These are phyloP conservation scores for Drosophila incognita DNA, from an alignment of 2,888 invertebrate species.

Conservation along the genomic window DNA sequence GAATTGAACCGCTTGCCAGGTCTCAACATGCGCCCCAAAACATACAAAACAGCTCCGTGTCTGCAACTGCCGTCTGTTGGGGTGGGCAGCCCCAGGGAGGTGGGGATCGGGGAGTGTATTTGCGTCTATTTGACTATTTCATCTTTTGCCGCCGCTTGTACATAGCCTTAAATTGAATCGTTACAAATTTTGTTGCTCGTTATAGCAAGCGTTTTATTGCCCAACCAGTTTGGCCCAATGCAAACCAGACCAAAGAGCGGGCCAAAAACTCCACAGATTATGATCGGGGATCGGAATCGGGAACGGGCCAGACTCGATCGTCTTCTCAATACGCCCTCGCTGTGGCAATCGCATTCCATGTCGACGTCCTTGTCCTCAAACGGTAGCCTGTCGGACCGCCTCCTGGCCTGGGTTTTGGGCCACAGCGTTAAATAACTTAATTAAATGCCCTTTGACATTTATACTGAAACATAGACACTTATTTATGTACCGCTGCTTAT, in stretches of 20 bases:
- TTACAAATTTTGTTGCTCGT: constrained; percentile 83
- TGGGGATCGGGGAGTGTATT: constrained; percentile 34
- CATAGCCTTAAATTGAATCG: constrained; percentile 82
- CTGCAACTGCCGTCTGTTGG: constrained; percentile 35
- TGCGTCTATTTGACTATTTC: constrained; percentile 77
- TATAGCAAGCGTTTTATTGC: constrained; percentile 82
- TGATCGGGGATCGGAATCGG: constrained; percentile 5
- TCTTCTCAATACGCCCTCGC: constrained; percentile 44
- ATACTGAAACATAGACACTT: constrained; percentile 49
- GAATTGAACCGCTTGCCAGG: constrained; percentile 65
- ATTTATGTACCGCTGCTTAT: constrained; percentile 46
- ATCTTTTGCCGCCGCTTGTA: constrained; percentile 80
- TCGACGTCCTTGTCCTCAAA: constrained; percentile 18
- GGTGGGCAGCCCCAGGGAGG: not conserved
- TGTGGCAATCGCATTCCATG: not conserved
- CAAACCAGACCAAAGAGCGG: constrained; percentile 48
- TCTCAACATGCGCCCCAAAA: constrained; percentile 63
- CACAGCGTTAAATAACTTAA: constrained; percentile 78
- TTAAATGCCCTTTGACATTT: constrained; percentile 80
- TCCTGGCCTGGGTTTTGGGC: constrained; percentile 22
- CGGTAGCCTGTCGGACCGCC: constrained; percentile 58
- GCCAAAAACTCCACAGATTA: constrained; percentile 14
- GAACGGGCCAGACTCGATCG: constrained; percentile 24
- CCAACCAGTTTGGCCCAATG: constrained; percentile 73
- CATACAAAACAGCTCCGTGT: constrained; percentile 69